Evolutionary conservation across 2,113 vertebrate genomes (phyloP), one percentile per base, ranked within the genome.

Genomic region (Menura novaehollandiae): DNA sequence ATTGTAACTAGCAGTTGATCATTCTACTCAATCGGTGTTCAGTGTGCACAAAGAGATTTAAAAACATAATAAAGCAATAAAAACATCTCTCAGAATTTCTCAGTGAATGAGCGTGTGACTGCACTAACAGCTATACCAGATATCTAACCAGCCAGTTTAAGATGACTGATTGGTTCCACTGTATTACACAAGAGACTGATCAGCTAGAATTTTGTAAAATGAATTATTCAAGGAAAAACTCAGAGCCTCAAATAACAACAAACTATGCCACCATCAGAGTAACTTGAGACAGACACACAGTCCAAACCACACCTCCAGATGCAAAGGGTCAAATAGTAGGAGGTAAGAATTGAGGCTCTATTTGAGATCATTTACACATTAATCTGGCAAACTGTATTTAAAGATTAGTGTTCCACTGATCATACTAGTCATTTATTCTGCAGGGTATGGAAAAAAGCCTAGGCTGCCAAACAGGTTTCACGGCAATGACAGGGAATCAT

Each of bases 91-190:
- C 81, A 78, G 73, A 91, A 89, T 91, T 85, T 85, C 83, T 80
- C 84, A 64, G 21, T 52, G 91, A 91, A 91, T 51, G 62, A 74
- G 62, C 18, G 64, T 93, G 76, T 95, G 91, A 74, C 71, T 44
- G 20, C 11, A 4, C 73, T 95, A 96, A 91, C 64, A 96, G 75
- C 88, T 79, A 60, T 30, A 78, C 77, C 23, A 33, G 58, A 17
- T 39, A 91, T 88, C 75, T 62, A 77, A 91, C 82, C 91, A 96
- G 78, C 44, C 78, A 26, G 85, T 85, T 94, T 91, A 92, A 94
- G 77, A 94, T 68, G 72, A 62, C 75, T 79, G 81, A 92, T 96
- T 92, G 86, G 92, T 97, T 98, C 92, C 91, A 93, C 88, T 90
- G 11, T 56, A 94, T 96, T 96, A 93, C 74, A 84, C 82, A 91